Percentiles rank a stretch among this genome's conserved stretches.
Evolutionary conservation across 2,888 invertebrate genomes (phyloP).

Genomic region (Microctonus brassicae): DNA sequence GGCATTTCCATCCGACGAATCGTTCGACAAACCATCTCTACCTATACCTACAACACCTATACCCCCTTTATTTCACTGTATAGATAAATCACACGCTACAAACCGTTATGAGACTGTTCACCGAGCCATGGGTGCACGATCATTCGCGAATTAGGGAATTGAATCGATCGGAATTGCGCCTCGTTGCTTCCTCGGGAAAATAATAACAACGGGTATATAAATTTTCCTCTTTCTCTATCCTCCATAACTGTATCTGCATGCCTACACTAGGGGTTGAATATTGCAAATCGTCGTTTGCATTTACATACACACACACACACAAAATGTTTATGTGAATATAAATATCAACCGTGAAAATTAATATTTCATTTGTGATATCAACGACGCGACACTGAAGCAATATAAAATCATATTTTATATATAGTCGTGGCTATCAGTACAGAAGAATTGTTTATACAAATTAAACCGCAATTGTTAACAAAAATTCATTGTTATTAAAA

Average conservation of each 20-base stretch:
- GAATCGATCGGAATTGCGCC: conserved; percentile 49
- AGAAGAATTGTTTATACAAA: neutral
- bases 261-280: neutral
- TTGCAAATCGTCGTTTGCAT: neutral
- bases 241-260: neutral
- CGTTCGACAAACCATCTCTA: conserved; percentile 61
- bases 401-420: neutral
- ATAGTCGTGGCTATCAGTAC: neutral
- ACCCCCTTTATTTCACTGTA: conserved; percentile 7
- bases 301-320: neutral
- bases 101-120: conserved; percentile 32
- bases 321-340: neutral
- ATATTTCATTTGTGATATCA: conserved; percentile 8
- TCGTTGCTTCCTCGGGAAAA: conserved; percentile 44
- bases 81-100: conserved; percentile 35
- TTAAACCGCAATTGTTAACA: conserved; percentile 13
- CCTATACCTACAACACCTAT: conserved; percentile 9
- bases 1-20: conserved; percentile 60
- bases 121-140: conserved; percentile 39
- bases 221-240: conserved; percentile 21
- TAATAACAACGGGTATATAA: conserved; percentile 45
- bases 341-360: conserved; percentile 7
- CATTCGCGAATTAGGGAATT: conserved; percentile 50
- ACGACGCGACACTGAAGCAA: neutral
- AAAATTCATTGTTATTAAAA: neutral